Percentiles rank a stretch among this genome's conserved stretches.
Conservation (phyloP, 2,113 vertebrate species). For the Microtus richardsoni region DNA sequence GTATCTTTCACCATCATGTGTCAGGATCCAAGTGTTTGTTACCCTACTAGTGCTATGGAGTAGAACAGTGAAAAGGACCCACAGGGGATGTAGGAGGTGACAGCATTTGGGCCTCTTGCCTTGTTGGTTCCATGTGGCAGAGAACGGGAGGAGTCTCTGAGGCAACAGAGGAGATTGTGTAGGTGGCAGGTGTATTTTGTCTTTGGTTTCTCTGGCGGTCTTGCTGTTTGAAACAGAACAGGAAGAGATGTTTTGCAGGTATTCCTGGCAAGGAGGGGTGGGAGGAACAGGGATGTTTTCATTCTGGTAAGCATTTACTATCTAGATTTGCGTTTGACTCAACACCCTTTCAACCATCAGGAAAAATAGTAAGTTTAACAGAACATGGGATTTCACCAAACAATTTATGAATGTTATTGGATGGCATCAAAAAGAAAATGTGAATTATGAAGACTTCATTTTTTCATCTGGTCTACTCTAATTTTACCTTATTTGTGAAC, state of each 20-base stretch:
- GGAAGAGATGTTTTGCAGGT: background rate
- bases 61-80: background rate
- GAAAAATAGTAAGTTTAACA: background rate
- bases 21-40: background rate
- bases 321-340: background rate
- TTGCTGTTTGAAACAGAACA: background rate
- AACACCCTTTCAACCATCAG: background rate
- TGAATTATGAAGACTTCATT: background rate
- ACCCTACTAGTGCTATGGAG: too few species aligned
- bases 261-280: rapidly evolving
- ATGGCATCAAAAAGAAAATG: background rate
- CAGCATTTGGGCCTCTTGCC: background rate
- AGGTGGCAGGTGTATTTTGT: background rate
- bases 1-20: background rate
- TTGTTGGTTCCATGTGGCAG: background rate
- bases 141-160: background rate
- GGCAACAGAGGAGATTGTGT: background rate
- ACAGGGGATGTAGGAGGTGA: background rate
- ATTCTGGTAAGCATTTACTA: slow-evolving; percentile 48
- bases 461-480: background rate
- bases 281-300: background rate
- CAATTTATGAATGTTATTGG: background rate
- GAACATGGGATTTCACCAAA: background rate
- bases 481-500: background rate
- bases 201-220: background rate